Evolutionary conservation across 2,888 invertebrate species (phyloP), one percentile per base, ranked within the genome.

Genomic region (Dicyrtoma fusca): DNA sequence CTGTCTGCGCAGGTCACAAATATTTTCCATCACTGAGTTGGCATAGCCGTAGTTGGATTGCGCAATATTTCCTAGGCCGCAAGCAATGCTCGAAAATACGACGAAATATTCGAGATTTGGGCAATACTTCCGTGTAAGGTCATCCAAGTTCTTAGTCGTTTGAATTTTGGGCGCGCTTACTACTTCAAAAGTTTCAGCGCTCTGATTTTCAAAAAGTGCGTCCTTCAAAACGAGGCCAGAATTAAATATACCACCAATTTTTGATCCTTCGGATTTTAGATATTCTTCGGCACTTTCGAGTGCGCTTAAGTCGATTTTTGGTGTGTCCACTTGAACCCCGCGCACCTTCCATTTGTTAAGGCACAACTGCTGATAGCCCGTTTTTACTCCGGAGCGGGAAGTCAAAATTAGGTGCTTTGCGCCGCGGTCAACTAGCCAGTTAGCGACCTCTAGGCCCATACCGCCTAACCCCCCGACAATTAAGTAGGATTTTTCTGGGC

Each of bases 21-120:
- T 21, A 1, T n/a, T 21, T n/a, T 63, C 63, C 63, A 63, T 63
- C 19, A 23, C 8, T 11, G 45, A 45, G 21, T 63, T 63, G 45
- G 47, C 63, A 21, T 13, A 63, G 10, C 63, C 63, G 13, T 63
- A 63, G 14, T 44, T 63, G 1, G 11, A 6, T n/a, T 63, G 66
- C 2, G 10, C 21, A 17, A 42, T 89, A 83, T 95, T 95, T 79
- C 96, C 96, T 23, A 94, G 88, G n/a, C 95, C 95, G 82, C 95
- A 94, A 0, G 92, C 91, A 6, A 95, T 92, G 17, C 94, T 95
- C 0, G 95, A 95, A 85, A 95, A 96, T 25, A 92, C 89, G 0
- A 96, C 94, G 83, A 96, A 96, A 84, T 91, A 88, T 81, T 86
- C 82, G 53, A 88, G 80, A 0, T 84, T 51, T 0, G 87, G 87